Evolutionary conservation across 37 sponge, comb jelly and placozoan species (phyloP), one percentile per base, ranked within the genome.

Genomic region (Agelas oroides): DNA sequence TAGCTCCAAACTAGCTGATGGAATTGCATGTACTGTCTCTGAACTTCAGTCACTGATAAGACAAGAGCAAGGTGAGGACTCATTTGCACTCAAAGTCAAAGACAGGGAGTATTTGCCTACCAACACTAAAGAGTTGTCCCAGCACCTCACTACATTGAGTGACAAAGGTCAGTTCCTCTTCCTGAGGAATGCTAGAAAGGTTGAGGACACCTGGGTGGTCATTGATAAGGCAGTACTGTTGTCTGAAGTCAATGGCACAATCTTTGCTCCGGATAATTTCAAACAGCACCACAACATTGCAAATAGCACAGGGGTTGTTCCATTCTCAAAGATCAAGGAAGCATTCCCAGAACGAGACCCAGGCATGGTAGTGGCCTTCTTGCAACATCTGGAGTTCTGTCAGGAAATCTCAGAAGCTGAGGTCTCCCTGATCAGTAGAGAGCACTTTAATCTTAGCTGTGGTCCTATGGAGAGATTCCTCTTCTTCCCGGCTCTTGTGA

Each of bases 401-500:
- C 76, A 76, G 30, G 31, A 23, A 56, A 23, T 76, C 0, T 5
- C 32, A 21, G 21, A 33, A 14, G 17, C 61, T 5, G 37, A 36
- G 5, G 69, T 34, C 31, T 18, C 3, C 31, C 31, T 33, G 35
- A 58, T 76, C 58, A n/a, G 36, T 34, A 33, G 33, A 32, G 24
- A 23, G 16, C 37, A 2, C 15, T 41, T 28, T n/a, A 19, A 73
- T n/a, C 21, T 2, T 23, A 25, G 11, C 16, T 28, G 35, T 25
- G 19, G 27, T 20, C 32, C 20, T 13, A 15, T 25, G 12, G 58
- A 17, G 17, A 13, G 13, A 0, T 30, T 35, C 25, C 25, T 27
- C 56, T 76, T 59, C 76, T 76, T 76, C 27, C 59, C 76, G 20
- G 59, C 58, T 56, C 76, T 76, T 3, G 39, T 76, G 36, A 76